A percentile compares a stretch with the other conserved stretches of the same genome.
Conservation (phyloP, 2,888 invertebrate genomes). For the Drosophila prolongata region DNA sequence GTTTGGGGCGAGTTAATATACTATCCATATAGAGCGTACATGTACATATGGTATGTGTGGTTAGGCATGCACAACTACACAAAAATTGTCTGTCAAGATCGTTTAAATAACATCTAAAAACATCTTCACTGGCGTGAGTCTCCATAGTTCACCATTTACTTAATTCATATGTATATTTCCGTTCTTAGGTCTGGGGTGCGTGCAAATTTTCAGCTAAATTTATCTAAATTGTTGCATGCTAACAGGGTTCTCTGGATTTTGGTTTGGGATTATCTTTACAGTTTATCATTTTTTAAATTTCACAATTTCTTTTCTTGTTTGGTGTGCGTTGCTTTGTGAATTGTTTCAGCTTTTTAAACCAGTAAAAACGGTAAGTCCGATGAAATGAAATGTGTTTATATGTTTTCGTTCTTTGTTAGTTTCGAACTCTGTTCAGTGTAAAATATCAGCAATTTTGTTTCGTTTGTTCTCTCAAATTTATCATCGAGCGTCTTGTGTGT, state of each 20-base stretch:
- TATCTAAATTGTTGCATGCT: slow-evolving; percentile 70
- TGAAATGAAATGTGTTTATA: slow-evolving; percentile 27
- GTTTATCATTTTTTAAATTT: slow-evolving; percentile 7
- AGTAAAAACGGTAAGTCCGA: slow-evolving; percentile 28
- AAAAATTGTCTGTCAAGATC: slow-evolving; percentile 64
- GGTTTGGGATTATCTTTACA: slow-evolving; percentile 26
- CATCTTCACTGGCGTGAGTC: slow-evolving; percentile 52
- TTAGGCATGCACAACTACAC: slow-evolving; percentile 55
- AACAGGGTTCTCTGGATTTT: slow-evolving; percentile 28
- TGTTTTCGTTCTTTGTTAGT: slow-evolving; percentile 14
- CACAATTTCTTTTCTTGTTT: slow-evolving; percentile 10
- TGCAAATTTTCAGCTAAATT: slow-evolving; percentile 75
- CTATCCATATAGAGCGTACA: slow-evolving; percentile 5
- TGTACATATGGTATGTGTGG: slow-evolving; percentile 7
- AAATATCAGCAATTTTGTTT: slow-evolving; percentile 70
- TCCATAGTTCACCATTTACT: slow-evolving; percentile 37
- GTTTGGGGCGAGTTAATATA: slow-evolving; percentile 3
- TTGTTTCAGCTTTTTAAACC: slow-evolving; percentile 23
- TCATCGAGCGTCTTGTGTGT: slow-evolving; percentile 17
- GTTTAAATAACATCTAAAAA: slow-evolving; percentile 69
- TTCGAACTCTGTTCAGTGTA: slow-evolving; percentile 70
- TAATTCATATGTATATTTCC: slow-evolving; percentile 38
- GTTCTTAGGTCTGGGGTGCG: slow-evolving; percentile 41
- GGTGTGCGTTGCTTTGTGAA: slow-evolving; percentile 41
- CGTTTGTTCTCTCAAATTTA: slow-evolving; percentile 49